phyloP scores from a whole-genome alignment of 2,797 vertebrate species.

The Sebastes diaconus region DNA sequence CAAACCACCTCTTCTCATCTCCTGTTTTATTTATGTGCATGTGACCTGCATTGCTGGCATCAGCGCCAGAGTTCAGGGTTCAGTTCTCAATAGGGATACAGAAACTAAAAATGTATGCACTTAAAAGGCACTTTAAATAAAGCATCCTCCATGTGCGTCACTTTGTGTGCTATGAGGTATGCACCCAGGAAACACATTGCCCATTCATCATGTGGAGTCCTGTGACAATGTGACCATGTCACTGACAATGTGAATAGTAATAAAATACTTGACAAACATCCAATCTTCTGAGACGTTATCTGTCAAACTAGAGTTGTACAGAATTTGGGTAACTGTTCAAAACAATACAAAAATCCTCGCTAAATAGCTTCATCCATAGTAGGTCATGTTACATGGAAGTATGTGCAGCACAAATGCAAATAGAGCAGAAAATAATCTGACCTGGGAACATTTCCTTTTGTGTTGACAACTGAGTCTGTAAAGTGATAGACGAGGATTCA shows the following conservation, averaged over 20 bases:
- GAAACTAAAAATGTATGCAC: neutral
- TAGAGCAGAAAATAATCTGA: neutral
- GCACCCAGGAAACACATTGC: neutral
- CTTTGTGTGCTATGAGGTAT: neutral
- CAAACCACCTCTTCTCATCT: neutral
- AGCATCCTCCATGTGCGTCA: neutral
- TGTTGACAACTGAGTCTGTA: conserved; percentile 5
- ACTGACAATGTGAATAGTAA: neutral
- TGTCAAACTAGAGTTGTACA: neutral
- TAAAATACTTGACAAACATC: too few species aligned
- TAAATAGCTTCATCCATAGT: neutral
- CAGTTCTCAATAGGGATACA: neutral
- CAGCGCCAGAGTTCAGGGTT: neutral
- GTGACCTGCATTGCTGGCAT: neutral
- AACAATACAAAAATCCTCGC: neutral
- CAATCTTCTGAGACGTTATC: too few species aligned
- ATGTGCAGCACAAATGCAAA: neutral
- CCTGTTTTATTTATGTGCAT: conserved; percentile 9
- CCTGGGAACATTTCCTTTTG: neutral
- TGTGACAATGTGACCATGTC: neutral
- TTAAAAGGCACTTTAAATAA: neutral
- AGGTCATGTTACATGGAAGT: neutral
- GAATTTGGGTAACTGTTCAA: neutral
- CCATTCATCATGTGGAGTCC: neutral
- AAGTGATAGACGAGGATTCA: neutral